phyloP scores from a whole-genome alignment of 2,888 invertebrate genomes.

The Salticus scenicus region DNA sequence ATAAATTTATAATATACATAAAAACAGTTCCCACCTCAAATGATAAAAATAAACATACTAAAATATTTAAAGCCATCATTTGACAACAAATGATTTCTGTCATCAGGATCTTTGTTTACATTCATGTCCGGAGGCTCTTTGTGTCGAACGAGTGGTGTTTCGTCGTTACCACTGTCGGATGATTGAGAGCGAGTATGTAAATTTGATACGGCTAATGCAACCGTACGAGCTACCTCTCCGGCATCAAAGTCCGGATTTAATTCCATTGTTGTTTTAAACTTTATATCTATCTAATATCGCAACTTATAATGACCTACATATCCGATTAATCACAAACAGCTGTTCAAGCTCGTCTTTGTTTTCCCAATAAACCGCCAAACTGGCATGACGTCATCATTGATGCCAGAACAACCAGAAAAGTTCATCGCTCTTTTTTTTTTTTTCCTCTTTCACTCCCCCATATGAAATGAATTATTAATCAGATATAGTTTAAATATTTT shows the following conservation, averaged over 20 bases:
- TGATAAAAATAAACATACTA: conserved; percentile 7
- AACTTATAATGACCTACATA: background rate
- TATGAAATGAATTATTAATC: no score
- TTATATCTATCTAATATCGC: background rate
- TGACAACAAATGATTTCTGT: conserved; percentile 34
- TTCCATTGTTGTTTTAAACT: conserved; percentile 27
- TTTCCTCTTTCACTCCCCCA: no score
- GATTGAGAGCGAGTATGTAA: conserved; percentile 51
- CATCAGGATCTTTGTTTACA: conserved; percentile 37
- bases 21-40: background rate
- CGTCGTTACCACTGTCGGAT: conserved; percentile 62
- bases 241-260: conserved; percentile 62
- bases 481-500: no score
- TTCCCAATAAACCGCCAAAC: background rate
- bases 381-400: background rate
- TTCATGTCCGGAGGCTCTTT: conserved; percentile 17
- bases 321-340: background rate
- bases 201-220: conserved; percentile 57
- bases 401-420: background rate
- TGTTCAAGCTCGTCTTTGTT: background rate
- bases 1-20: background rate
- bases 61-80: conserved; percentile 1
- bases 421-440: no score
- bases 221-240: conserved; percentile 64
- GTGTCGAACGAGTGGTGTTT: conserved; percentile 49